Conservation (phyloP, 2,113 vertebrate species). For the Crotalus viridis region DNA sequence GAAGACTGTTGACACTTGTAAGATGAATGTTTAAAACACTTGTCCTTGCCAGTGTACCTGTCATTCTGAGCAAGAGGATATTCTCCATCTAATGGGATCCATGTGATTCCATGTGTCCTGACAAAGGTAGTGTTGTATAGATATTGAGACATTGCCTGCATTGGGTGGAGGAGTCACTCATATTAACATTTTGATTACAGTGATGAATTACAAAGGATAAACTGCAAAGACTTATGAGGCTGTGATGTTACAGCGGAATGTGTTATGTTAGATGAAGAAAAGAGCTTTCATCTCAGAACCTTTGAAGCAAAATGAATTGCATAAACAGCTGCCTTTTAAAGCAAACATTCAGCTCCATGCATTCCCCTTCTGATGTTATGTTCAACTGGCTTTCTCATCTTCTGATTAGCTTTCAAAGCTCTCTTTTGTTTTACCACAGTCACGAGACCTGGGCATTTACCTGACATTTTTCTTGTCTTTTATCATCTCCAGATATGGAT, state of each 20-base stretch:
- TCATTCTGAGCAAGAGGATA: conserved; percentile 45
- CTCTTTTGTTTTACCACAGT: conserved; percentile 41
- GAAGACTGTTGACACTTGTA: conserved; percentile 37
- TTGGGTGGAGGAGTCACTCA: conserved; percentile 42
- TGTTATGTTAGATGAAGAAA: conserved; percentile 52
- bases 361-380: conserved; percentile 14
- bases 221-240: conserved; percentile 39
- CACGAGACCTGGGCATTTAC: neutral
- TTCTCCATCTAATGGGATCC: conserved; percentile 38
- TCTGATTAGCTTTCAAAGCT: conserved; percentile 48
- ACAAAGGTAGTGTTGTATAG: conserved; percentile 50
- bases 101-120: conserved; percentile 44
- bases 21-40: conserved; percentile 26
- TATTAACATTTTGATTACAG: conserved; percentile 65
- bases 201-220: conserved; percentile 60
- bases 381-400: conserved; percentile 33
- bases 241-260: conserved; percentile 47
- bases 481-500: conserved; percentile 4
- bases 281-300: conserved; percentile 51
- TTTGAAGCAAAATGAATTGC: conserved; percentile 50
- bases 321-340: conserved; percentile 53
- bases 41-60: conserved; percentile 41
- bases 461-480: conserved; percentile 22
- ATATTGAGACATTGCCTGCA: conserved; percentile 46
- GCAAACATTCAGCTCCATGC: conserved; percentile 38